phyloP scores from a whole-genome alignment of 2,888 invertebrate genomes.

The Temnothorax rugatulus region DNA sequence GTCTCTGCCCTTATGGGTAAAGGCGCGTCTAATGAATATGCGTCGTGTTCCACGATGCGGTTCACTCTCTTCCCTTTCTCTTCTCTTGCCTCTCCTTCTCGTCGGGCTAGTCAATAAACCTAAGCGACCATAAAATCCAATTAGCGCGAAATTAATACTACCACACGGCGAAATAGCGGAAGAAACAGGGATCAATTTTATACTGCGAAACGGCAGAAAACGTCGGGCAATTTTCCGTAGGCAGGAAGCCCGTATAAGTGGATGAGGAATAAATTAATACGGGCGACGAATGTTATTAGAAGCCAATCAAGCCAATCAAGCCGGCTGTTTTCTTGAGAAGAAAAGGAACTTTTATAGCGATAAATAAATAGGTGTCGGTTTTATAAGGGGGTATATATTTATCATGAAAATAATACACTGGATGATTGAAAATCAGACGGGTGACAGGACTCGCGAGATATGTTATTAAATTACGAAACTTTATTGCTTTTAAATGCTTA shows the following conservation, averaged over 20 bases:
- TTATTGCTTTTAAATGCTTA: background rate
- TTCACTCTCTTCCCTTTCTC: slow-evolving; percentile 14
- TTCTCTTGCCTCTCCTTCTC: slow-evolving; percentile 53
- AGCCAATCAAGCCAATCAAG: slow-evolving; percentile 31
- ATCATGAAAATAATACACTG: slow-evolving; percentile 34
- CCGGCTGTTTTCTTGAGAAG: background rate
- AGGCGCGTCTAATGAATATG: slow-evolving; percentile 80
- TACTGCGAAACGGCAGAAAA: slow-evolving; percentile 37
- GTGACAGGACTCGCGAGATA: background rate
- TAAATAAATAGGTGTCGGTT: slow-evolving; percentile 30
- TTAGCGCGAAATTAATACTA: slow-evolving; percentile 83
- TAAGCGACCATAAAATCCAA: slow-evolving; percentile 85
- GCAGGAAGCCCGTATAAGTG: slow-evolving; percentile 40
- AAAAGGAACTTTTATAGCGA: slow-evolving; percentile 17
- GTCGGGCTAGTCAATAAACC: slow-evolving; percentile 80
- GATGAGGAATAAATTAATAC: slow-evolving; percentile 40
- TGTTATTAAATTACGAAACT: slow-evolving; percentile 2
- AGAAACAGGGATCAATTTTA: slow-evolving; percentile 54
- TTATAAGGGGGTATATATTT: background rate
- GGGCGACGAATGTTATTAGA: slow-evolving; percentile 39
- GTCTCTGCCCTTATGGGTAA: slow-evolving; percentile 56
- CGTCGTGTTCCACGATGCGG: slow-evolving; percentile 71
- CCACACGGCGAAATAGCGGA: slow-evolving; percentile 66
- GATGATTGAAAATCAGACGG: slow-evolving; percentile 30
- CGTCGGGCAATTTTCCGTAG: slow-evolving; percentile 24